phyloP scores from a whole-genome alignment of 2,113 vertebrate genomes.

The Spea bombifrons region DNA sequence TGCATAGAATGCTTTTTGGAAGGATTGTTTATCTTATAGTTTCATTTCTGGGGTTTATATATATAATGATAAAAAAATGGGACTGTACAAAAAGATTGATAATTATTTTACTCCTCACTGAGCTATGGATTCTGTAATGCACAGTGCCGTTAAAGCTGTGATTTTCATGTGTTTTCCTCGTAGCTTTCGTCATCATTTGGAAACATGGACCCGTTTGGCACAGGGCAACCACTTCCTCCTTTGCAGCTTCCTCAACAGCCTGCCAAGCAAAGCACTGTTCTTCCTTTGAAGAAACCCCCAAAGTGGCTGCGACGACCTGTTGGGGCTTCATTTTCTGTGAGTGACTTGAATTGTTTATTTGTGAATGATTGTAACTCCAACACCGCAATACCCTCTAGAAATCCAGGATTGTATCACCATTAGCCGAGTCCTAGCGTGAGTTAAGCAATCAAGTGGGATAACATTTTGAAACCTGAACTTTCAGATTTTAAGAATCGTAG shows the following conservation, averaged over 20 bases:
- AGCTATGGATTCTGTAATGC: neutral
- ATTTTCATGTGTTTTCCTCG: neutral
- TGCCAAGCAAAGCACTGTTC: conserved; percentile 58
- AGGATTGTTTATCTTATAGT: too few species aligned
- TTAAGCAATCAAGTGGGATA: too few species aligned
- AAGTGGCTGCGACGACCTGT: conserved; percentile 90
- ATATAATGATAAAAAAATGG: too few species aligned
- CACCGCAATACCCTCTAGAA: too few species aligned
- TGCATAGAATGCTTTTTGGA: too few species aligned
- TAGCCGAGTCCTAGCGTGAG: too few species aligned
- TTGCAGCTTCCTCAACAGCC: conserved; percentile 82
- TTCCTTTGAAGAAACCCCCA: conserved; percentile 90
- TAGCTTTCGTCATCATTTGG: conserved; percentile 90
- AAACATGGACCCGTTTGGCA: conserved; percentile 91
- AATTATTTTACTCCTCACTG: neutral
- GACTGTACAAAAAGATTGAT: too few species aligned
- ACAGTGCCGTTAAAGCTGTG: neutral
- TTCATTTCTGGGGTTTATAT: too few species aligned
- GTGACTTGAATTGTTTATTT: conserved; percentile 33
- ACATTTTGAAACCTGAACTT: too few species aligned
- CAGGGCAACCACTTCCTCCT: conserved; percentile 81
- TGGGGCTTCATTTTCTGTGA: conserved; percentile 89
- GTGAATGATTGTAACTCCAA: too few species aligned
- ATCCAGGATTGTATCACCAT: too few species aligned
- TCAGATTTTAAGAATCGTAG: too few species aligned